A percentile compares a stretch with the other conserved stretches of the same genome.
phyloP scores from a whole-genome alignment of 2,113 vertebrate genomes.

The Vimba vimba region DNA sequence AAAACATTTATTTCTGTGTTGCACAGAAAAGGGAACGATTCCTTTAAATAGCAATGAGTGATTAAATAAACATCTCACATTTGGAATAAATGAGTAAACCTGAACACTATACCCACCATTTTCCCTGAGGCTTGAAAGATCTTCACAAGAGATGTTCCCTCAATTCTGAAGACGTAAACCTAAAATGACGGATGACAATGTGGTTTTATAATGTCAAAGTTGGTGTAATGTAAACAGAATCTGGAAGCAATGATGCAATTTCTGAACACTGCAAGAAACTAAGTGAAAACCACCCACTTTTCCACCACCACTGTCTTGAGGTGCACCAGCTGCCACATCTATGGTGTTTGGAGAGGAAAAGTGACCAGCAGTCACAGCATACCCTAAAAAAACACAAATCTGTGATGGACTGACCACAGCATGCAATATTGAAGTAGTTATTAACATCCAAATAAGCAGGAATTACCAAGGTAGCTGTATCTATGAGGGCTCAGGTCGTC shows the following conservation, averaged over 20 bases:
- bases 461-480: constrained; percentile 90
- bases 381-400: constrained; percentile 78
- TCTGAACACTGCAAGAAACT: neutral
- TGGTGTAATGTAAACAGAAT: neutral
- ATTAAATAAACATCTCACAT: neutral
- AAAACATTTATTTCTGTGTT: neutral
- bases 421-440: neutral
- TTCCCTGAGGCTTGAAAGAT: constrained; percentile 94
- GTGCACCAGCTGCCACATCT: constrained; percentile 94
- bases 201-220: constrained; percentile 39
- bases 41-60: neutral
- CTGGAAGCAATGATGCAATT: neutral
- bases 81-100: neutral
- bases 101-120: constrained; percentile 82
- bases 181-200: constrained; percentile 62
- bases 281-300: constrained; percentile 78
- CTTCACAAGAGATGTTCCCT: constrained; percentile 86
- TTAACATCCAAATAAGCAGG: neutral
- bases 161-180: constrained; percentile 97
- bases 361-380: constrained; percentile 92
- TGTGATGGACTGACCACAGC: neutral
- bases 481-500: constrained; percentile 82
- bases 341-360: constrained; percentile 85
- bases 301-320: constrained; percentile 89
- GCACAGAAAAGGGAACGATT: neutral